phyloP scores from a whole-genome alignment of 2,888 invertebrate genomes.

The Tachina lurida region DNA sequence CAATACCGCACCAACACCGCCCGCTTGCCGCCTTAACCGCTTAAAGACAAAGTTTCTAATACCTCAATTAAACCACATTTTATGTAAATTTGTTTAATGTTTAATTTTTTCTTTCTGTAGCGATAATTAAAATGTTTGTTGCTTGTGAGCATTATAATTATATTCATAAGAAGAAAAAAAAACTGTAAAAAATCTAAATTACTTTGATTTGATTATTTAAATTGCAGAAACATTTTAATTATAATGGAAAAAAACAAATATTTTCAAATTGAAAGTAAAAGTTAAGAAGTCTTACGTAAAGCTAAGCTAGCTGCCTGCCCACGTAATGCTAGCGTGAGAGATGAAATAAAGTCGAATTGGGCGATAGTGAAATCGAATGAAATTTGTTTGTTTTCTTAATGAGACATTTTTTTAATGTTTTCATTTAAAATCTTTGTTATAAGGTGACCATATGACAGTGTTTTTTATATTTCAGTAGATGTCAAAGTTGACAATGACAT shows the following conservation, averaged over 20 bases:
- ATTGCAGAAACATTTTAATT: slow-evolving; percentile 34
- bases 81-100: slow-evolving; percentile 56
- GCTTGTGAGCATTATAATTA: slow-evolving; percentile 11
- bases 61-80: slow-evolving; percentile 70
- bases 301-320: not conserved
- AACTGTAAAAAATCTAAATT: slow-evolving; percentile 39
- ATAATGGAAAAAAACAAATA: slow-evolving; percentile 1
- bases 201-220: slow-evolving; percentile 48
- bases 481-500: no score
- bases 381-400: not conserved
- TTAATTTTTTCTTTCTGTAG: slow-evolving; percentile 2
- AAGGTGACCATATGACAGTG: no score
- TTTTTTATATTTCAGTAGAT: no score
- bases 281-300: slow-evolving; percentile 21
- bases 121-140: slow-evolving; percentile 44
- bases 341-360: not conserved
- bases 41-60: slow-evolving; percentile 41
- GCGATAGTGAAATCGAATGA: not conserved
- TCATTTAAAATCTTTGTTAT: no score
- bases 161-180: slow-evolving; percentile 12
- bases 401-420: no score
- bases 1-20: not conserved
- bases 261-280: slow-evolving; percentile 56
- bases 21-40: not conserved
- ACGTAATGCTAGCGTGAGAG: slow-evolving; percentile 2